A percentile compares a stretch with the other conserved stretches of the same genome.
These are phyloP conservation scores for Xenus cinereus DNA, from an alignment of 2,113 vertebrate species.

Conservation along the genomic window DNA sequence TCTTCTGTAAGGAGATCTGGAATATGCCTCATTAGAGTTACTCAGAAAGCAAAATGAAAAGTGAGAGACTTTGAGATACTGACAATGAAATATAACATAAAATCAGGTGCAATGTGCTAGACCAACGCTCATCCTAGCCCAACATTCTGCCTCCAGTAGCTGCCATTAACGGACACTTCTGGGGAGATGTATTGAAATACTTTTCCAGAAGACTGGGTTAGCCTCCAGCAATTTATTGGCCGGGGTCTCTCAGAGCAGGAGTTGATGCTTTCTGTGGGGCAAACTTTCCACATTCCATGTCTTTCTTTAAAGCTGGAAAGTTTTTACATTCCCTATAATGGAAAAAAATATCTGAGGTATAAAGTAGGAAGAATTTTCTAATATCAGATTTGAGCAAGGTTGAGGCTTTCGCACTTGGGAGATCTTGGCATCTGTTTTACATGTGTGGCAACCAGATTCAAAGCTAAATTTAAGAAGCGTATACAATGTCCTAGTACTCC, in stretches of 20 bases:
- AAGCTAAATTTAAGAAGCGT: conserved; percentile 23
- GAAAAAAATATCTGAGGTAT: not conserved
- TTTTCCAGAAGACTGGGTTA: not conserved
- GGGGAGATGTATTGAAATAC: not conserved
- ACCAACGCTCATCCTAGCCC: accelerated
- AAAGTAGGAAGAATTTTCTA: not conserved
- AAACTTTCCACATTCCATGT: not conserved
- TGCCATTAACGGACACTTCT: not conserved
- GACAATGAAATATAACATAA: not conserved
- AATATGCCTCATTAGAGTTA: not conserved
- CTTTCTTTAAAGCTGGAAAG: not conserved
- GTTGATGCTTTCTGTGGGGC: not conserved
- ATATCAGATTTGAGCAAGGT: not conserved
- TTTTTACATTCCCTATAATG: not conserved
- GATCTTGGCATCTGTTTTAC: not conserved
- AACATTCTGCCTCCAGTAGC: not conserved
- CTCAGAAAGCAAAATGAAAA: not conserved
- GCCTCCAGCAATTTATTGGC: not conserved
- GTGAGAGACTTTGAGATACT: not conserved
- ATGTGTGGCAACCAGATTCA: not conserved
- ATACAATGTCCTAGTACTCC: not conserved
- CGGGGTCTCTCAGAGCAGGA: not conserved
- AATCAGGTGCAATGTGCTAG: not conserved
- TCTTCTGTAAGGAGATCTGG: not conserved
- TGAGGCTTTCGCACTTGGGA: not conserved